Conservation (phyloP, 1,140 invertebrate genomes). For the Zaprionus nigranus region DNA sequence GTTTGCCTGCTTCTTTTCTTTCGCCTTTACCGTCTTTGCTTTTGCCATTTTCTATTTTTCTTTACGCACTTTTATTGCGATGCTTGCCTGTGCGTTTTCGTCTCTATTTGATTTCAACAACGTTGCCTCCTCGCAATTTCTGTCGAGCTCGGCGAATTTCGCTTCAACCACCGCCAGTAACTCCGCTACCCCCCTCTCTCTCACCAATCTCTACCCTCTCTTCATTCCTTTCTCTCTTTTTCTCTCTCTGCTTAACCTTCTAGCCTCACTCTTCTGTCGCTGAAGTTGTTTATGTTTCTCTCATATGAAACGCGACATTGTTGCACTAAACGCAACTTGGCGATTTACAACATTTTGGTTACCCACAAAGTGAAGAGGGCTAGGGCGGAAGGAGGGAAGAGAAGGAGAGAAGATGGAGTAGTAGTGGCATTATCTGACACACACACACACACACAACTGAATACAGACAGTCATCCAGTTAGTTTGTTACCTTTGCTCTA, state of each 20-base stretch:
- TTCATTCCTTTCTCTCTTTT: not conserved
- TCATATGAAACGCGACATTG: constrained; percentile 75
- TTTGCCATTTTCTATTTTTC: constrained; percentile 68
- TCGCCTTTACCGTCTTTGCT: constrained; percentile 8
- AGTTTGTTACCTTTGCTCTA: constrained; percentile 29
- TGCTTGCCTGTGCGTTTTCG: constrained; percentile 37
- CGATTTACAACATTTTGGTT: constrained; percentile 76
- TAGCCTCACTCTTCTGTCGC: not conserved
- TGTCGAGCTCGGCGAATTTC: constrained; percentile 70
- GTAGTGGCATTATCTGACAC: constrained; percentile 18
- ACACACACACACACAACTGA: constrained; percentile 6
- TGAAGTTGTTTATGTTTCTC: constrained; percentile 58
- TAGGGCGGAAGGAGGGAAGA: not conserved
- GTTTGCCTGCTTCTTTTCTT: constrained; percentile 23
- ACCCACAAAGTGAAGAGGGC: constrained; percentile 38
- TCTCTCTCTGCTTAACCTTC: not conserved
- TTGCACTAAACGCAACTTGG: constrained; percentile 75
- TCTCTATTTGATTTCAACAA: constrained; percentile 78
- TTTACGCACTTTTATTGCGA: constrained; percentile 79
- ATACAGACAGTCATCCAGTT: constrained; percentile 36
- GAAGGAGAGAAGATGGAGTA: not conserved
- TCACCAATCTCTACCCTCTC: not conserved
- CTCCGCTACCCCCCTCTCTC: not conserved
- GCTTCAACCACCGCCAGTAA: constrained; percentile 21
- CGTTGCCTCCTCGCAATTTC: constrained; percentile 56